phyloP scores from a whole-genome alignment of 1,140 invertebrate genomes.

The Penaeus japonicus region DNA sequence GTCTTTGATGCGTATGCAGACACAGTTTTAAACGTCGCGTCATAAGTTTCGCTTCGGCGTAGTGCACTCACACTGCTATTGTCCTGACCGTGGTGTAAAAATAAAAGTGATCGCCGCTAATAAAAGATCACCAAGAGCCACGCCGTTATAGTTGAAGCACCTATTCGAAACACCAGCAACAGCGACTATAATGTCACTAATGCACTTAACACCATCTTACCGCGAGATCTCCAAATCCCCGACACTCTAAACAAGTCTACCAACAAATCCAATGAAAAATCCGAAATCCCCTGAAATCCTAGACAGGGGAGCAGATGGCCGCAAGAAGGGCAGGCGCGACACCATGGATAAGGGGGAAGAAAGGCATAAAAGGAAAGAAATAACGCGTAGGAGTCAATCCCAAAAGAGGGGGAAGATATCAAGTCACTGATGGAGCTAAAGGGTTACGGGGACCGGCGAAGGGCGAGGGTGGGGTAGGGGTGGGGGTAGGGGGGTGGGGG shows the following conservation, averaged over 20 bases:
- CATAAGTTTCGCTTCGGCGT: too few relatives aligned
- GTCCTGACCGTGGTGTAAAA: too few relatives aligned
- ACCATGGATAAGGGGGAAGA: not conserved
- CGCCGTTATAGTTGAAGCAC: too few relatives aligned
- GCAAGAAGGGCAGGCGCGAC: not conserved
- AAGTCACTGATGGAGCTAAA: constrained; percentile 11
- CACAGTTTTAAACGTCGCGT: too few relatives aligned
- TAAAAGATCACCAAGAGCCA: too few relatives aligned
- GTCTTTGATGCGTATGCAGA: too few relatives aligned
- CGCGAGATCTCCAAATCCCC: not conserved
- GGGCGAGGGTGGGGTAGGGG: not conserved
- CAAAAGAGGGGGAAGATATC: not conserved
- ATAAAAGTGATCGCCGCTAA: too few relatives aligned
- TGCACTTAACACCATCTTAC: not conserved
- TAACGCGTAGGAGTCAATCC: constrained; percentile 1
- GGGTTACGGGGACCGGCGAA: not conserved
- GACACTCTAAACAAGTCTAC: constrained; percentile 27
- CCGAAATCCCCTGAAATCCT: constrained; percentile 25
- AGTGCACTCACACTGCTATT: too few relatives aligned
- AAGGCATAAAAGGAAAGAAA: not conserved
- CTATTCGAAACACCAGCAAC: too few relatives aligned
- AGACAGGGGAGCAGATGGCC: constrained; percentile 26
- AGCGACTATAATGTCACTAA: too few relatives aligned
- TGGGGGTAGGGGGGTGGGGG: not conserved
- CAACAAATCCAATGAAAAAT: constrained; percentile 39